Base-by-base conservation (phyloP, 2,888 invertebrate genomes). In the Xestia rhomboidea region DNA sequence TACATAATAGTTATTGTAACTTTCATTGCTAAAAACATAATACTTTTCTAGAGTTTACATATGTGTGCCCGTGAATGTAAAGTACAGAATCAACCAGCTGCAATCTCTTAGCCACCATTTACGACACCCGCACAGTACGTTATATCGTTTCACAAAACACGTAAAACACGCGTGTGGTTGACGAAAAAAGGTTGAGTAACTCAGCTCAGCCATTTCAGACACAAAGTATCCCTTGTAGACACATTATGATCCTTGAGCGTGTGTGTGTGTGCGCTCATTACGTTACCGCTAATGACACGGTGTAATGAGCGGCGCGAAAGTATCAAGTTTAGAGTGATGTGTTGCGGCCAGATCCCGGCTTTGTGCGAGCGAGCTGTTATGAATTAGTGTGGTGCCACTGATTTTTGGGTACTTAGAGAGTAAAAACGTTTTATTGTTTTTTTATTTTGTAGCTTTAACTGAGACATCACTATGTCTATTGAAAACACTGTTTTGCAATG, bases 291-390 rank as follows among this genome's bases (percentile, higher is more conserved):
- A 87, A 87, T 88, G 87, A 87, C 78, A 88, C 68, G 68, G 64
- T 78, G 87, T 87, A 88, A 87, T 82, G 82, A 76, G 79, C 69
- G 76, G 75, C 66, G 78, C 46, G 77, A 80, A 87, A 87, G 89
- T 87, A 88, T 87, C 82, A 87, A 87, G 87, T 88, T 87, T 73
- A 72, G 68, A 83, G 73, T 66, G 83, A 87, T 87, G 84, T 83
- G 74, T 71, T 83, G 83, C 69, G 87, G 83, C 72, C 72, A 67
- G 64, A 71, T 68, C 54, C 74, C 27, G 57, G 83, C 64, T 78
- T 74, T 74, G 66, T 69, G 34, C 49, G 84, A 49, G 44, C 79
- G 67, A 49, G 79, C 66, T 83, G 83, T 86, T 73, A 71, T 86
- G 83, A 83, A 68, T 83, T 77, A 73, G 30, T 70, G 73, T 41